Evolutionary conservation across 2,113 vertebrate species (phyloP).

Genomic region (Calidris pygmaea): DNA sequence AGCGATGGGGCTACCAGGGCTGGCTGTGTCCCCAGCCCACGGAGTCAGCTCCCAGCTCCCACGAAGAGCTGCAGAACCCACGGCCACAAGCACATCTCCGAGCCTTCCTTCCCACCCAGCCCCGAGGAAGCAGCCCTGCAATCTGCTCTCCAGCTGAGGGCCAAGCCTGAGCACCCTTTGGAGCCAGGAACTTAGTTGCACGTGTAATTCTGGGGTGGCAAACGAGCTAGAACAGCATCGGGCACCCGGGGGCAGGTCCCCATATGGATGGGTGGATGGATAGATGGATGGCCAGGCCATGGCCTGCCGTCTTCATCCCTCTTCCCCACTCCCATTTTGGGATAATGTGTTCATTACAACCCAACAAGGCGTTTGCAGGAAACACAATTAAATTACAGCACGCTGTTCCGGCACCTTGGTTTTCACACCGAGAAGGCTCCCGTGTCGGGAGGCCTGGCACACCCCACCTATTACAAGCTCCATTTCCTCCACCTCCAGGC

Average conservation of each 20-base stretch:
- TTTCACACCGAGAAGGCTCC: background rate
- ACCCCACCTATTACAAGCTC: background rate
- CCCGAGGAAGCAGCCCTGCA: background rate
- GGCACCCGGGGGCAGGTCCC: background rate
- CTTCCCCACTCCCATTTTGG: background rate
- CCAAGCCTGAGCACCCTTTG: fast-evolving
- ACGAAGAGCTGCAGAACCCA: fast-evolving
- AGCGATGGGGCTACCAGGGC: background rate
- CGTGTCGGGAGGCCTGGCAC: background rate
- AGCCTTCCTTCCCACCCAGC: background rate
- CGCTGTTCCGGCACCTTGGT: background rate
- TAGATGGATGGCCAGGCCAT: fast-evolving
- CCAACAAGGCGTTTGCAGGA: background rate
- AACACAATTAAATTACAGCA: background rate
- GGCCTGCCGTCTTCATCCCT: background rate
- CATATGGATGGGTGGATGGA: background rate
- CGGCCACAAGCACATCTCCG: fast-evolving
- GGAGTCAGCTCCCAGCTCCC: background rate
- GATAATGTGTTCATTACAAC: background rate
- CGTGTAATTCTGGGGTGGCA: background rate
- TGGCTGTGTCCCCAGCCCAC: too few species aligned
- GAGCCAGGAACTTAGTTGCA: background rate
- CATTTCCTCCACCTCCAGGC: background rate
- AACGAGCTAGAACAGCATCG: background rate
- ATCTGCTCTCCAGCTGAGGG: background rate